These are phyloP conservation scores for Synanthedon andrenaeformis DNA, from an alignment of 2,888 invertebrate species.

Conservation along the genomic window DNA sequence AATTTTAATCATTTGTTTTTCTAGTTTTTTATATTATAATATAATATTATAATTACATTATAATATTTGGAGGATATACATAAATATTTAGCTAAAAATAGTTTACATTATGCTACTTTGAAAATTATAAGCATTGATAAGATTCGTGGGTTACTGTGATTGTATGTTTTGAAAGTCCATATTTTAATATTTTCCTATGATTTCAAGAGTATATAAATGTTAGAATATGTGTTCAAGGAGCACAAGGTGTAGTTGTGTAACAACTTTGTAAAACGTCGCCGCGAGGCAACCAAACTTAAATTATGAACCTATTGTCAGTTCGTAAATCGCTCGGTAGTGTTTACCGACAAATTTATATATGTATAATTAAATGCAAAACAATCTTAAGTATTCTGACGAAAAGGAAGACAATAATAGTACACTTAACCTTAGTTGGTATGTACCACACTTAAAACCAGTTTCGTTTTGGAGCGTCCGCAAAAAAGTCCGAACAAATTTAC, in stretches of 20 bases:
- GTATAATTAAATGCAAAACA: constrained; percentile 40
- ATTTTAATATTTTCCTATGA: no score
- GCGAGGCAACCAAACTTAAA: constrained; percentile 17
- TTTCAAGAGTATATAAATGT: no score
- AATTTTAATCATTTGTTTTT: no score
- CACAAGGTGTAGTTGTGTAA: constrained; percentile 21
- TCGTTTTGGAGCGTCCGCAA: constrained; percentile 33
- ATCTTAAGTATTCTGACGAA: constrained; percentile 49
- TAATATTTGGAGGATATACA: no score
- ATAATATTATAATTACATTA: no score
- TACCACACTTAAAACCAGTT: constrained; percentile 39
- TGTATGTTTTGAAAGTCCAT: no score
- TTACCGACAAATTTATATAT: constrained; percentile 15
- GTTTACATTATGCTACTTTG: not conserved
- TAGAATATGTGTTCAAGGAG: no score
- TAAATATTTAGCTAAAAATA: not conserved
- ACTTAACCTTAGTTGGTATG: constrained; percentile 39
- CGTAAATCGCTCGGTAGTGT: constrained; percentile 36
- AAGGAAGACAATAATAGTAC: constrained; percentile 31
- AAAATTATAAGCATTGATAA: not conserved
- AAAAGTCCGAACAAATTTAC: constrained; percentile 6
- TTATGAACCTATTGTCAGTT: constrained; percentile 37
- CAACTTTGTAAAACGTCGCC: constrained; percentile 30
- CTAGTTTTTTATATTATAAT: no score
- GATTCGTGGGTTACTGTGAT: no score